Evolutionary conservation across 1,140 invertebrate species (phyloP).

Genomic region (Nymphalis io): DNA sequence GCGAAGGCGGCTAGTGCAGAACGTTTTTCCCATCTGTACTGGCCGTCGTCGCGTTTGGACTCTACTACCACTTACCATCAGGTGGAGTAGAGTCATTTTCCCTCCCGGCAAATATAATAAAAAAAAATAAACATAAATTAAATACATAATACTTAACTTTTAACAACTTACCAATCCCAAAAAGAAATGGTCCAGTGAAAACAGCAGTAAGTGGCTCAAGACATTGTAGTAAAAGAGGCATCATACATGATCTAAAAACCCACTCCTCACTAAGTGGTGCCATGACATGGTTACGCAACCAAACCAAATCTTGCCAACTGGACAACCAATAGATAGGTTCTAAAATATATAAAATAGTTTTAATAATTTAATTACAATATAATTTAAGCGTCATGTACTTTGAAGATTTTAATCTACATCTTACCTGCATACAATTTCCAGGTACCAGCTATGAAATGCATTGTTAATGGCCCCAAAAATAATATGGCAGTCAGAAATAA

Average conservation of each 20-base stretch:
- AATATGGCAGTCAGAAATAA: conserved; percentile 91
- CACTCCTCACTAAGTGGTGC: conserved; percentile 97
- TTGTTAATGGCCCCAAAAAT: conserved; percentile 90
- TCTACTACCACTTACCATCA: too few relatives aligned
- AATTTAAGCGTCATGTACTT: too few relatives aligned
- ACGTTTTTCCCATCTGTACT: too few relatives aligned
- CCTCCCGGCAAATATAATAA: too few relatives aligned
- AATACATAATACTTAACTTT: too few relatives aligned
- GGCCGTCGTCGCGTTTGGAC: too few relatives aligned
- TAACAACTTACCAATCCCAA: conserved; percentile 89
- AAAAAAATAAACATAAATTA: too few relatives aligned
- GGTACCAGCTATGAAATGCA: conserved; percentile 86
- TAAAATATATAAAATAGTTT: conserved; percentile 55
- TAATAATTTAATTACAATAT: not conserved
- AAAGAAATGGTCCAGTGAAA: conserved; percentile 94
- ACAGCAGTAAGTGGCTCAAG: conserved; percentile 88
- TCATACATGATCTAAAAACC: conserved; percentile 96
- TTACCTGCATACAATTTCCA: conserved; percentile 87
- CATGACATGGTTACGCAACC: conserved; percentile 94
- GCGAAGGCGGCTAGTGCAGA: too few relatives aligned
- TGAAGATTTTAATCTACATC: conserved; percentile 8
- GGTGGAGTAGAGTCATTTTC: too few relatives aligned
- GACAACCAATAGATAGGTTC: conserved; percentile 89
- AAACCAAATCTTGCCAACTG: conserved; percentile 87
- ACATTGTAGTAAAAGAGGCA: conserved; percentile 92